Evolutionary conservation across 2,797 vertebrate genomes (phyloP).

Genomic region (Falco concolor): DNA sequence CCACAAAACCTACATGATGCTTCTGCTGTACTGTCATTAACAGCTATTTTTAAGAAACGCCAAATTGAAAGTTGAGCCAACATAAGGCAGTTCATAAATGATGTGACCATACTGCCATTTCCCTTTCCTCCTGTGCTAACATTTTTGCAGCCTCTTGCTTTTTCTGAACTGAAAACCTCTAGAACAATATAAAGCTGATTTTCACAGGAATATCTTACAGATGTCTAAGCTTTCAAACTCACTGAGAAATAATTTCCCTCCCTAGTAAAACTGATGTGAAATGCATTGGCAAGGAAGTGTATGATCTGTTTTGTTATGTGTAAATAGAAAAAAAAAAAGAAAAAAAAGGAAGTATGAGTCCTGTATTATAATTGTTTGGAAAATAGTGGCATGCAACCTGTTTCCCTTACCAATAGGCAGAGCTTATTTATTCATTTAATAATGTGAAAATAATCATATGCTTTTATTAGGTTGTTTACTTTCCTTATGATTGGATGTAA

Average conservation of each 20-base stretch:
- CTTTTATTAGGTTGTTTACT: neutral
- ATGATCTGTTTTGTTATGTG: neutral
- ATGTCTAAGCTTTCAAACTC: neutral
- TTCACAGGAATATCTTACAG: neutral
- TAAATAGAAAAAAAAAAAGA: neutral
- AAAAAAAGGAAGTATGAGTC: neutral
- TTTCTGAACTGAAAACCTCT: constrained; percentile 10
- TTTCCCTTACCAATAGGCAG: constrained; percentile 11
- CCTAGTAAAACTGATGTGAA: neutral
- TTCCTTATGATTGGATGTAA: neutral
- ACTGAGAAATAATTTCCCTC: neutral
- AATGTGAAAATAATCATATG: neutral
- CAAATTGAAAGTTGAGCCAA: neutral
- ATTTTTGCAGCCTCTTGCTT: neutral
- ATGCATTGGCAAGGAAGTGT: neutral
- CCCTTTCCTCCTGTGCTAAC: neutral
- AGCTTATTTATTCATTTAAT: constrained; percentile 20
- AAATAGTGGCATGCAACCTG: neutral
- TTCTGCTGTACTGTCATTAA: neutral
- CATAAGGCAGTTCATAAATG: neutral
- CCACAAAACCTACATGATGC: neutral
- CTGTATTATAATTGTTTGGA: neutral
- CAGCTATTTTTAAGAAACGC: neutral
- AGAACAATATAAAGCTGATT: neutral
- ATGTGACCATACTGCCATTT: neutral